These are phyloP conservation scores for Opisthocomus hoazin DNA, from an alignment of 2,113 vertebrate genomes.

Conservation along the genomic window DNA sequence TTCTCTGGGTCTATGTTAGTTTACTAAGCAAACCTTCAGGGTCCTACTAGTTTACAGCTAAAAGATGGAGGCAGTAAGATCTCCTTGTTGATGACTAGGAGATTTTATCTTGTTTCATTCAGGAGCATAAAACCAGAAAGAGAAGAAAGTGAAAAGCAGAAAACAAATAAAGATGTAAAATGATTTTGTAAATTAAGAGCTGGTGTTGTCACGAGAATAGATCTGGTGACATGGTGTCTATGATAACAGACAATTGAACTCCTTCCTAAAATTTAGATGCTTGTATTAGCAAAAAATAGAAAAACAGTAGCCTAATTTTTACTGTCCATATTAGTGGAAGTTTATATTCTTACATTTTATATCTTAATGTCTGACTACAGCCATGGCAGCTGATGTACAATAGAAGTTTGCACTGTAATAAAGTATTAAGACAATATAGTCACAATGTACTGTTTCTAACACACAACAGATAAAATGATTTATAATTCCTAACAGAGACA, in stretches of 20 bases:
- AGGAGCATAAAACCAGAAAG: not conserved
- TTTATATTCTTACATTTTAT: not conserved
- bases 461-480: not conserved
- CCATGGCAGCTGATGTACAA: not conserved
- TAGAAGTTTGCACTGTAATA: not conserved
- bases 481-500: not conserved
- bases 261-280: not conserved
- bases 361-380: not conserved
- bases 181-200: not conserved
- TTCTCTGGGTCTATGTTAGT: not conserved
- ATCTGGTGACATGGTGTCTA: not conserved
- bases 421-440: not conserved
- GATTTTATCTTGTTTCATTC: not conserved
- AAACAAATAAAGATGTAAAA: not conserved
- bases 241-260: not conserved
- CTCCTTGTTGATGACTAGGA: not conserved
- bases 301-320: not conserved
- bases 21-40: conserved; percentile 41
- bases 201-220: not conserved
- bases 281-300: not conserved
- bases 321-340: not conserved
- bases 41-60: conserved; percentile 20
- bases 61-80: conserved; percentile 34
- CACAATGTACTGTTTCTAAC: not conserved
- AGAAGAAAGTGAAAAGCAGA: not conserved